Percentiles rank a stretch among this genome's conserved stretches.
Evolutionary conservation across 1,140 invertebrate species (phyloP).

Genomic region (Patella vulgata): DNA sequence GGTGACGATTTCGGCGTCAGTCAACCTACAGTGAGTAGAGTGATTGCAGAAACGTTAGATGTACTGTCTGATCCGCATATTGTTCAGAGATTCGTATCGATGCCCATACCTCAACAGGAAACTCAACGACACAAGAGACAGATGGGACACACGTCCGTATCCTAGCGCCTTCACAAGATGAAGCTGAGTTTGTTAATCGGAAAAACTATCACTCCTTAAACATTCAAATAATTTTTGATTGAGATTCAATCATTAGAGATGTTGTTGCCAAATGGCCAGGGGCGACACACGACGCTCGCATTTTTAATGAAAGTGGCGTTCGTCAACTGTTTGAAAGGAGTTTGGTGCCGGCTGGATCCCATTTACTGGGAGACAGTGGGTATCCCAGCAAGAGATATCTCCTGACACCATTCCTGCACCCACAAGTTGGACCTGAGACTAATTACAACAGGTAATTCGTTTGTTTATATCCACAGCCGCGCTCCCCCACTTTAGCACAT

Average conservation of each 20-base stretch:
- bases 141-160: too few species aligned
- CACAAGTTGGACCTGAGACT: not conserved
- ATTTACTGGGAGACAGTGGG: slow-evolving; percentile 2
- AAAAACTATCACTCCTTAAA: slow-evolving; percentile 9
- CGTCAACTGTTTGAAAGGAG: not conserved
- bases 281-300: slow-evolving; percentile 1
- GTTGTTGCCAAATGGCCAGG: slow-evolving; percentile 10
- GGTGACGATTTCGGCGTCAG: too few species aligned
- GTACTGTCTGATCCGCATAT: too few species aligned
- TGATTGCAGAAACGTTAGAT: too few species aligned
- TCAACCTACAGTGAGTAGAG: too few species aligned
- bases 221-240: slow-evolving; percentile 3
- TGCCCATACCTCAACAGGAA: too few species aligned
- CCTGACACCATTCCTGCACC: too few species aligned
- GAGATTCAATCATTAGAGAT: not conserved
- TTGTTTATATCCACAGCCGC: not conserved
- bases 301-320: slow-evolving; percentile 2
- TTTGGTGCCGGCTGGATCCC: not conserved
- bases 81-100: too few species aligned
- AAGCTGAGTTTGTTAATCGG: slow-evolving; percentile 2
- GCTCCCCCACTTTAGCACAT: not conserved
- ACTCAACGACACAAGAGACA: too few species aligned
- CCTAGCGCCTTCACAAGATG: too few species aligned
- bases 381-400: too few species aligned
- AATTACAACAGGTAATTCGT: not conserved